These are phyloP conservation scores for Uloborus diversus DNA, from an alignment of 1,140 invertebrate genomes.

Conservation along the genomic window DNA sequence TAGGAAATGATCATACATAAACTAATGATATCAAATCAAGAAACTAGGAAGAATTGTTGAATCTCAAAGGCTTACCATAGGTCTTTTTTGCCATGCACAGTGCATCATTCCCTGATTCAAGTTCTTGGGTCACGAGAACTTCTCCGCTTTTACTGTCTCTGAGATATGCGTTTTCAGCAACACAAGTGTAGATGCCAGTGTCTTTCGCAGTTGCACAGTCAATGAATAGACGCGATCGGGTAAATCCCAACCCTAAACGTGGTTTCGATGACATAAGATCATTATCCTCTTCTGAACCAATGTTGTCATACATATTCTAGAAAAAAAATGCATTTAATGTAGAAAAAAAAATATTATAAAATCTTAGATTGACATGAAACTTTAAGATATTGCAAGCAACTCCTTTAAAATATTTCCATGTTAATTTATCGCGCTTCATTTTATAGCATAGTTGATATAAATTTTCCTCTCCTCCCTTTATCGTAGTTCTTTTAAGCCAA, in stretches of 20 bases:
- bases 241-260: conserved; percentile 54
- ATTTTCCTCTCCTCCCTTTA: no score
- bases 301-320: conserved; percentile 11
- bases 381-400: no score
- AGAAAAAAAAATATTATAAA: no score
- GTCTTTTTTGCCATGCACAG: conserved; percentile 56
- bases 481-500: no score
- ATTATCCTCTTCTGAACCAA: neutral
- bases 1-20: no score
- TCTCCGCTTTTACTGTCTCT: conserved; percentile 66
- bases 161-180: conserved; percentile 74
- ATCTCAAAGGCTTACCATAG: conserved; percentile 40
- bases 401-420: no score
- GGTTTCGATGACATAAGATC: neutral
- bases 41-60: no score
- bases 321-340: neutral
- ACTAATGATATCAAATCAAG: no score
- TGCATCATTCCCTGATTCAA: conserved; percentile 20
- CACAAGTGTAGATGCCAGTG: conserved; percentile 75
- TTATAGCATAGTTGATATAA: no score
- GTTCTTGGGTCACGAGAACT: neutral
- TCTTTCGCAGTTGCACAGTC: conserved; percentile 72
- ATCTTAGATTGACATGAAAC: no score
- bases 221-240: conserved; percentile 73
- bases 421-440: no score